A percentile compares a stretch with the other conserved stretches of the same genome.
Evolutionary conservation across 2,797 vertebrate genomes (phyloP).

Genomic region (Artibeus lituratus): DNA sequence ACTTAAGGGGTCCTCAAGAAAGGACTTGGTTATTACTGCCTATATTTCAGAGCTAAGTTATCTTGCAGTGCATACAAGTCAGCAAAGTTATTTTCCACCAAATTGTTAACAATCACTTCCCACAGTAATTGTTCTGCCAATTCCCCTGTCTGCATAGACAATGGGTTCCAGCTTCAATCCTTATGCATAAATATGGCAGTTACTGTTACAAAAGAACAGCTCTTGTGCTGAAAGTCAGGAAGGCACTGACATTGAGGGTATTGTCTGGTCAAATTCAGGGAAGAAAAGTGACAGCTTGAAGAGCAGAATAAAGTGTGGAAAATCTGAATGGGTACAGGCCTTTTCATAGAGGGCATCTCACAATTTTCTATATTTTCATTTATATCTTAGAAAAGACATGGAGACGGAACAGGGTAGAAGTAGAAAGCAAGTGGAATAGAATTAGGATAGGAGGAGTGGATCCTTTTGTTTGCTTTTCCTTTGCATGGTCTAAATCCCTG

Average conservation of each 20-base stretch:
- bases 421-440: neutral
- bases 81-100: conserved; percentile 43
- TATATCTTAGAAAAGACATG: conserved; percentile 22
- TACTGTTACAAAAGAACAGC: neutral
- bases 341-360: neutral
- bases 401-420: neutral
- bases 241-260: neutral
- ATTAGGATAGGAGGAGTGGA: neutral
- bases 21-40: conserved; percentile 31
- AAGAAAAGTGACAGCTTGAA: conserved; percentile 20
- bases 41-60: conserved; percentile 49
- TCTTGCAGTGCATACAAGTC: conserved; percentile 22
- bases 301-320: neutral
- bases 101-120: conserved; percentile 34
- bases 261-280: neutral
- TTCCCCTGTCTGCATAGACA: conserved; percentile 43
- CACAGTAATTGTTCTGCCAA: conserved; percentile 40
- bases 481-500: neutral
- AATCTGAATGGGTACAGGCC: neutral
- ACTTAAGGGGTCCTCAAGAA: neutral
- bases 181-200: neutral
- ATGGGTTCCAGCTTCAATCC: conserved; percentile 30
- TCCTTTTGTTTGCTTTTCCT: neutral
- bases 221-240: neutral
- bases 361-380: neutral